Base-by-base conservation (phyloP, 2,888 invertebrate genomes). In the Tupiocoris notatus region DNA sequence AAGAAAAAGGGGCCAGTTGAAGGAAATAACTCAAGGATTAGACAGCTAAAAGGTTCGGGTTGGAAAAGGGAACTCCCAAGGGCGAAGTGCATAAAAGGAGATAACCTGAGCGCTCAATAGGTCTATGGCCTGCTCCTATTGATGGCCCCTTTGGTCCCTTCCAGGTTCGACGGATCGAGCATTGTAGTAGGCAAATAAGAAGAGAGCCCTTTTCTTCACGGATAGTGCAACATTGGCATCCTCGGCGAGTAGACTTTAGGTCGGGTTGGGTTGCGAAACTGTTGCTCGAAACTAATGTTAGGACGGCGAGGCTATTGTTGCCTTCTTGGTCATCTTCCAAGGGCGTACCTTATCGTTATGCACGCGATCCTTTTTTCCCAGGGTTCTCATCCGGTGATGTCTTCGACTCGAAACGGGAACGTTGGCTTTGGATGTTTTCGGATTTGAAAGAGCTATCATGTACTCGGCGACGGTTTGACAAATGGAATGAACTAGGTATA, bases 11-110 rank as follows among this genome's bases (percentile, higher is more conserved):
- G 67, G 21, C 57, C 67, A 67, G 67, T 67, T 67, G 67, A 67
- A 67, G 67, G 67, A 67, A 67, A 67, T 67, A 67, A 67, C 67
- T 67, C 67, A 67, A 54, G 67, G 67, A 67, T 67, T 67, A 67
- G 67, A 67, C 67, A 67, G 67, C 57, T 67, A 67, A 67, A 67
- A 67, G 67, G 67, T 67, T 54, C 54, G 67, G 67, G 67, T 67
- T 57, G 56, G n/a, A 7, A 56, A 67, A 67, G 22, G 22, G 67
- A 54, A 21, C 56, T 22, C 24, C 57, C 20, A 6, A 22, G 21
- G 67, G 39, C 39, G 39, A 39, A 12, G 39, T 12, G 17, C 67
- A 67, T 57, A 57, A 54, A 67, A 57, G 67, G 21, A 67, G 67
- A 67, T 67, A 67, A 67, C 67, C 67, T 67, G 67, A 54, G 67